phyloP scores from a whole-genome alignment of 2,888 invertebrate species.

The Diaperis boleti region DNA sequence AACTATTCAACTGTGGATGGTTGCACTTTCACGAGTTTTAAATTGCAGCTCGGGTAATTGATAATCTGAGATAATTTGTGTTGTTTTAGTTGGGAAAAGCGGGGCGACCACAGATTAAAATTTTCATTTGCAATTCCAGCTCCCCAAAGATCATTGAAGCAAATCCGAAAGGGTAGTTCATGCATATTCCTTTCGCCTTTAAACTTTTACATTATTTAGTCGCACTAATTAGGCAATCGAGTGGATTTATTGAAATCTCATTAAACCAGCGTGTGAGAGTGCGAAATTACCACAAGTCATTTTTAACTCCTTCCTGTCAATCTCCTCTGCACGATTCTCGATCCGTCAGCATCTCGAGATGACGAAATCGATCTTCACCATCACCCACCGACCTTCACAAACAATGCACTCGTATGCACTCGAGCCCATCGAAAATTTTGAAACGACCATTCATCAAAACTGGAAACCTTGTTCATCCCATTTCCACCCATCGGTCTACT shows the following conservation, averaged over 20 bases:
- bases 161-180: no score
- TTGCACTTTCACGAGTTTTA: conserved; percentile 27
- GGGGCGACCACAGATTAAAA: no score
- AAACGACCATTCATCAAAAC: not conserved
- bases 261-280: not conserved
- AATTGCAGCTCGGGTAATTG: conserved; percentile 17
- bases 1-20: conserved; percentile 15
- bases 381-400: not conserved
- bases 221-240: no score
- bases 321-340: no score
- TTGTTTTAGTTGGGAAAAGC: no score
- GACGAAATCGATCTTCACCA: not conserved
- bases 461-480: not conserved
- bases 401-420: not conserved
- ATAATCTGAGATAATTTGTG: conserved; percentile 9
- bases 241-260: no score
- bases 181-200: no score
- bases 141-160: no score
- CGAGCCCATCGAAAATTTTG: not conserved
- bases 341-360: not conserved
- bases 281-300: not conserved
- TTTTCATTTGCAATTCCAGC: no score
- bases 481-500: conserved; percentile 1
- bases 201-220: no score
- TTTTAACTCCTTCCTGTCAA: not conserved